These are phyloP conservation scores for Agelas oroides DNA, from an alignment of 37 sponge, comb jelly and placozoan species.

Conservation along the genomic window DNA sequence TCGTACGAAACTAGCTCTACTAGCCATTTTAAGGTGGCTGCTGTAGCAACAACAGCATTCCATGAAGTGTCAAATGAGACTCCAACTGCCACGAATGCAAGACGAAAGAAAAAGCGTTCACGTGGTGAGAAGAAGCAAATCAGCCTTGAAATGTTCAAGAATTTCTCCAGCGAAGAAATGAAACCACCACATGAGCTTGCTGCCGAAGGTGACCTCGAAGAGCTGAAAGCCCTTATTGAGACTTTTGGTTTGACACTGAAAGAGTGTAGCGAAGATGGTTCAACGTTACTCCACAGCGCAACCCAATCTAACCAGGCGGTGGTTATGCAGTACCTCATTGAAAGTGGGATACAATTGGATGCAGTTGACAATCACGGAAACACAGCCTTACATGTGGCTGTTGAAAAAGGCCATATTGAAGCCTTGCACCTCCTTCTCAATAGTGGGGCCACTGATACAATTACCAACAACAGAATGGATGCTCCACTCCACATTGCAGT, in stretches of 20 bases:
- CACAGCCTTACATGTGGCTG: slow-evolving; percentile 88
- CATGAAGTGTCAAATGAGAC: too few relatives aligned
- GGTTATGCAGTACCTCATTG: slow-evolving; percentile 69
- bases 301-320: slow-evolving; percentile 55
- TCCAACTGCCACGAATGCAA: too few relatives aligned
- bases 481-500: slow-evolving; percentile 77
- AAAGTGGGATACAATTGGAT: slow-evolving; percentile 62
- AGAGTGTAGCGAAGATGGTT: slow-evolving; percentile 29
- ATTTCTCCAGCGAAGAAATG: not conserved
- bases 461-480: slow-evolving; percentile 49
- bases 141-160: slow-evolving; percentile 24
- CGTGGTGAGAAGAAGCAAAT: not conserved
- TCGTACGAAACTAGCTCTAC: too few relatives aligned
- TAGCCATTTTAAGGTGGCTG: too few relatives aligned
- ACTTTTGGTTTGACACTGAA: slow-evolving; percentile 22
- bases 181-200: slow-evolving; percentile 47
- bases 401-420: slow-evolving; percentile 23
- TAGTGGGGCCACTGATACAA: slow-evolving; percentile 50
- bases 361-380: slow-evolving; percentile 72
- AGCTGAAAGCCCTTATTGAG: slow-evolving; percentile 35
- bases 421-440: slow-evolving; percentile 63
- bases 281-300: slow-evolving; percentile 73
- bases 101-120: too few relatives aligned
- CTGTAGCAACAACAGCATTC: too few relatives aligned
- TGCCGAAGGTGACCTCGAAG: slow-evolving; percentile 46